These are phyloP conservation scores for Seladonia tumulorum DNA, from an alignment of 2,888 invertebrate species.

Conservation along the genomic window DNA sequence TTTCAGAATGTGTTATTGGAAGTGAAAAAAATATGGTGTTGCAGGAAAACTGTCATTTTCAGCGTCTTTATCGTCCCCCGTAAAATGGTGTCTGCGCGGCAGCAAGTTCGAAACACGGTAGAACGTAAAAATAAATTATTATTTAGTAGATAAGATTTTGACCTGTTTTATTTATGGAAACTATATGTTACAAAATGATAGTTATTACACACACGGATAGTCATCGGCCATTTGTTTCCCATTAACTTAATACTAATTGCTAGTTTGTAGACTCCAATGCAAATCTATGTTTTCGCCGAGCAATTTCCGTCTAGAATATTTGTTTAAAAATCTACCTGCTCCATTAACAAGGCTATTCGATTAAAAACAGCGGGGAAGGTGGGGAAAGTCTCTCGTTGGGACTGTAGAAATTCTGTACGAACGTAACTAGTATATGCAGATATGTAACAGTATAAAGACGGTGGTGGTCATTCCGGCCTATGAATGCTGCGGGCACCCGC, in stretches of 20 bases:
- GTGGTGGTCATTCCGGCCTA: not conserved
- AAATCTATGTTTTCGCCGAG: not conserved
- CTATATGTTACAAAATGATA: not conserved
- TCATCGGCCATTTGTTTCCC: not conserved
- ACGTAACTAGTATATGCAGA: not conserved
- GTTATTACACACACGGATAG: not conserved
- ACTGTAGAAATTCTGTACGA: not conserved
- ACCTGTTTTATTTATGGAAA: not conserved
- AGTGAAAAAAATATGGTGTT: not conserved
- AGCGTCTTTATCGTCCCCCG: not conserved
- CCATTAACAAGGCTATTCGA: not conserved
- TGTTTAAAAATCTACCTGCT: not conserved
- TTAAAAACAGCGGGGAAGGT: not conserved
- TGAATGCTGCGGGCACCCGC: not conserved
- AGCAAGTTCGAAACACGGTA: not conserved
- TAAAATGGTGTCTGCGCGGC: not conserved
- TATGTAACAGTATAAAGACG: not conserved
- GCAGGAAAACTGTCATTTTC: not conserved
- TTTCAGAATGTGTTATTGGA: not conserved
- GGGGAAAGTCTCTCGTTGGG: too few species aligned
- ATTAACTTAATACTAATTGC: slow-evolving; percentile 12
- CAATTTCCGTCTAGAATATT: not conserved
- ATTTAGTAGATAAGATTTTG: not conserved
- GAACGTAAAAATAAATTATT: not conserved
- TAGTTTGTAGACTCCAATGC: not conserved